A percentile compares a stretch with the other conserved stretches of the same genome.
These are phyloP conservation scores for Dromaius novaehollandiae DNA, from an alignment of 2,113 vertebrate genomes.

Conservation along the genomic window DNA sequence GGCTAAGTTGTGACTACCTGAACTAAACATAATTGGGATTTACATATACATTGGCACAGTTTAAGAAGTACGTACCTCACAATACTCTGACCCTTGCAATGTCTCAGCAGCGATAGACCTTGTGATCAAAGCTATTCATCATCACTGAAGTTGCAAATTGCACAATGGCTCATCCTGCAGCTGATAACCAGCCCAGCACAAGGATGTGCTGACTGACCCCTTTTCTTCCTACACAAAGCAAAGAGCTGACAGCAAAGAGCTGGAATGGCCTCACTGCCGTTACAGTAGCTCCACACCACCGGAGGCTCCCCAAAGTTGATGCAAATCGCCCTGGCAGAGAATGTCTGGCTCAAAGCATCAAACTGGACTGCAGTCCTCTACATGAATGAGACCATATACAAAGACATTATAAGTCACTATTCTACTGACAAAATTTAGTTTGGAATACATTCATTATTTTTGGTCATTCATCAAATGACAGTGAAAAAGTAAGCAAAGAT, in stretches of 20 bases:
- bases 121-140: neutral
- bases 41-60: neutral
- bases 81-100: neutral
- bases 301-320: accelerated
- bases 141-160: neutral
- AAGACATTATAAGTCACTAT: neutral
- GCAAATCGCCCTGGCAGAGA: neutral
- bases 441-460: neutral
- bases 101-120: neutral
- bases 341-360: neutral
- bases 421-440: neutral
- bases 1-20: neutral
- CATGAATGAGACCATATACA: neutral
- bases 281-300: neutral
- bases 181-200: neutral
- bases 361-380: neutral
- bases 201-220: neutral
- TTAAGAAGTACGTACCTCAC: neutral
- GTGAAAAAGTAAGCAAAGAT: neutral
- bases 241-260: too few species aligned
- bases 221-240: neutral
- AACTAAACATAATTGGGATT: neutral
- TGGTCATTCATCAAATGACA: neutral
- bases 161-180: neutral
- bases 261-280: neutral